Conservation (phyloP, 2,113 vertebrate genomes). For the Pygoscelis adeliae region DNA sequence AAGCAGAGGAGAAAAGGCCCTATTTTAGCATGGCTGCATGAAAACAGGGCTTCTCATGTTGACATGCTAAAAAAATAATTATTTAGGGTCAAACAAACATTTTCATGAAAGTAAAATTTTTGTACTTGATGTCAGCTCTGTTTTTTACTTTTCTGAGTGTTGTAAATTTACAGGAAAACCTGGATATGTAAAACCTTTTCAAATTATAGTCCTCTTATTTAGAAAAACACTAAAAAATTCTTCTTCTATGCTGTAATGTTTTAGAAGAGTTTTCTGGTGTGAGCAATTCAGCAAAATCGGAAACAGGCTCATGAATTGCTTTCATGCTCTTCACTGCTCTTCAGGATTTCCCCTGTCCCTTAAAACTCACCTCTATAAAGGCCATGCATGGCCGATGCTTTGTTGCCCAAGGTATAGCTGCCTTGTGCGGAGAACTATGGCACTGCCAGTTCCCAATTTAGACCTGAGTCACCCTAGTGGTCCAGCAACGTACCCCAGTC, state of each 20-base stretch:
- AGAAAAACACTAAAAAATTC: background rate
- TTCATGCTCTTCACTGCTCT: background rate
- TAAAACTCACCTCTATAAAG: background rate
- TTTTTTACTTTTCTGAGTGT: background rate
- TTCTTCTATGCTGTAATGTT: background rate
- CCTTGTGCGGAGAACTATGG: background rate
- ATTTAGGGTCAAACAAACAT: background rate
- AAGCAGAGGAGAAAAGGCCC: background rate
- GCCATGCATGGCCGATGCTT: background rate
- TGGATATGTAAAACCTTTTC: background rate
- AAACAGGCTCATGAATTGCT: background rate
- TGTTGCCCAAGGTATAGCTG: background rate
- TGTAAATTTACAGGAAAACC: background rate
- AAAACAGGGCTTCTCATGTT: background rate
- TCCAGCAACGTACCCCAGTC: background rate
- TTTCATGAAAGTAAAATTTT: background rate
- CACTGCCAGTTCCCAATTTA: background rate
- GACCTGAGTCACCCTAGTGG: background rate
- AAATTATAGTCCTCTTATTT: background rate
- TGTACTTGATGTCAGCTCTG: background rate
- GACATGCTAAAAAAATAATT: background rate
- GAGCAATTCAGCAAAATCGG: background rate
- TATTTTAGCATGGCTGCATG: background rate
- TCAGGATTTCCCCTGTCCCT: background rate
- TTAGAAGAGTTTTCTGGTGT: background rate